A percentile compares a stretch with the other conserved stretches of the same genome.
Evolutionary conservation across 2,888 invertebrate species (phyloP).

Genomic region (Onchidella celtica): DNA sequence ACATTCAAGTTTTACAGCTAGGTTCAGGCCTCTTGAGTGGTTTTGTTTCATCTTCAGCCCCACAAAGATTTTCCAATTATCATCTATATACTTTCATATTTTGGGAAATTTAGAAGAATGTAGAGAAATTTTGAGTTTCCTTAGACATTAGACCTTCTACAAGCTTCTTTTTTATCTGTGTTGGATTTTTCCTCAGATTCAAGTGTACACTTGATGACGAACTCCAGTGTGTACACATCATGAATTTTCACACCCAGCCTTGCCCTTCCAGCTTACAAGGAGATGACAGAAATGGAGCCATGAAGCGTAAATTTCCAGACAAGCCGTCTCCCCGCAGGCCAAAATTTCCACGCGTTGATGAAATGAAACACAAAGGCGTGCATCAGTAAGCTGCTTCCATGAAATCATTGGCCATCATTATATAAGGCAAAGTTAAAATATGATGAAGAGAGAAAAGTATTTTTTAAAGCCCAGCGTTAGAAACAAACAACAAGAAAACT

Average conservation of each 20-base stretch:
- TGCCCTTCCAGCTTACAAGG: slow-evolving; percentile 29
- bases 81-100: too few relatives aligned
- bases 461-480: neutral
- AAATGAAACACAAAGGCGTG: neutral
- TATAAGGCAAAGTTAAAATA: too few relatives aligned
- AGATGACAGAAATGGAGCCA: slow-evolving; percentile 4
- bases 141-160: too few relatives aligned
- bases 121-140: too few relatives aligned
- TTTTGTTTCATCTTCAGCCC: too few relatives aligned
- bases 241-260: slow-evolving; percentile 32
- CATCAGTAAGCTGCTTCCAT: neutral
- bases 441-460: neutral
- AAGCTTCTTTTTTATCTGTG: too few relatives aligned
- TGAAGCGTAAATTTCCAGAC: slow-evolving; percentile 34
- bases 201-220: slow-evolving; percentile 39
- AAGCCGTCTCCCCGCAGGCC: slow-evolving; percentile 15
- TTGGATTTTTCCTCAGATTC: too few relatives aligned
- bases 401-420: neutral
- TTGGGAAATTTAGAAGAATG: too few relatives aligned
- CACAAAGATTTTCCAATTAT: too few relatives aligned
- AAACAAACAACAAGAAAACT: neutral
- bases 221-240: slow-evolving; percentile 35
- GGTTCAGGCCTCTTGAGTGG: too few relatives aligned
- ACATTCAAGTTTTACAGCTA: too few relatives aligned
- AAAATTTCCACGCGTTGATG: slow-evolving; percentile 31